Evolutionary conservation across 2,797 vertebrate genomes (phyloP).

Genomic region (Australoheros facetus): DNA sequence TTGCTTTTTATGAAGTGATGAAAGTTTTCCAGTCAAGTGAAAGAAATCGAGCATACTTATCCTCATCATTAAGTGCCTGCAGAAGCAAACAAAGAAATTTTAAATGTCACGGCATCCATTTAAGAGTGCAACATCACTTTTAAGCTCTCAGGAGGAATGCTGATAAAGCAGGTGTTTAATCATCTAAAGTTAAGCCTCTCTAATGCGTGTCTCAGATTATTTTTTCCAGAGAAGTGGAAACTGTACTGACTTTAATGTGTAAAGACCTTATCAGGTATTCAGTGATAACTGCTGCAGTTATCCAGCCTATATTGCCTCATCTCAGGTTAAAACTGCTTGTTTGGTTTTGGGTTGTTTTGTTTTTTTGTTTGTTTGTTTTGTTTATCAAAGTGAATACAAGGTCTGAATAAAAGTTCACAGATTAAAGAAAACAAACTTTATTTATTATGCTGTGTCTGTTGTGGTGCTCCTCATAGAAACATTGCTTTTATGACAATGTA

Average conservation of each 20-base stretch:
- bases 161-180: constrained; percentile 18
- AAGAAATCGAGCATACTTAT: constrained; percentile 7
- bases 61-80: constrained; percentile 41
- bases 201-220: background rate
- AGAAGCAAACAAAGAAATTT: constrained; percentile 6
- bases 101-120: constrained; percentile 14
- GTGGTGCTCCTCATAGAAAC: constrained; percentile 32
- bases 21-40: constrained; percentile 11
- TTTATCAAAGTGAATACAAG: constrained; percentile 11
- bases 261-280: constrained; percentile 5
- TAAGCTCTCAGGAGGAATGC: constrained; percentile 29
- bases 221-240: constrained; percentile 18
- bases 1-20: constrained; percentile 1
- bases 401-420: constrained; percentile 6
- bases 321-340: constrained; percentile 40
- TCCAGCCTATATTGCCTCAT: constrained; percentile 6
- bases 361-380: background rate
- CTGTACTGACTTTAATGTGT: background rate
- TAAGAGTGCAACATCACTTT: constrained; percentile 13
- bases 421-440: constrained; percentile 27
- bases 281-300: background rate
- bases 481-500: constrained; percentile 5
- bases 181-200: background rate
- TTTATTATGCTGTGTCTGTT: constrained; percentile 42
- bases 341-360: no score